phyloP scores from a whole-genome alignment of 2,888 invertebrate genomes.

The Dicranocentrus wangi region DNA sequence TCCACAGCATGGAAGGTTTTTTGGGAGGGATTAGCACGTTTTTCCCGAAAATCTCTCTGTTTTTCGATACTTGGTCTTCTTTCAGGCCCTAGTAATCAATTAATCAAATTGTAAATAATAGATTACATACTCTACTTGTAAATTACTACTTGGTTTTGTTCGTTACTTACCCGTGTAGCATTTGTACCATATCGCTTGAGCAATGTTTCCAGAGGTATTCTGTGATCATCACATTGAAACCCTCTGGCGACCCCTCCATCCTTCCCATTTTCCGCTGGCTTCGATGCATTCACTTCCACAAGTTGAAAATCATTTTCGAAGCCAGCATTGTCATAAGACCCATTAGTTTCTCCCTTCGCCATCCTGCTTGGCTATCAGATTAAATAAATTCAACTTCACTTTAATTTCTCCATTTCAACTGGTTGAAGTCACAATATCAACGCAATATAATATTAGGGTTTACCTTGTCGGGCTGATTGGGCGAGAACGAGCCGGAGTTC shows the following conservation, averaged over 20 bases:
- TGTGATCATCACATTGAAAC: constrained; percentile 79
- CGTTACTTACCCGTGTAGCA: constrained; percentile 73
- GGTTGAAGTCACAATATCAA: too few species aligned
- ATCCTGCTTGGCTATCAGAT: constrained; percentile 4
- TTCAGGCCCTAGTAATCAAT: constrained; percentile 65
- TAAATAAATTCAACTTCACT: too few species aligned
- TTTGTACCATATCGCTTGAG: constrained; percentile 76
- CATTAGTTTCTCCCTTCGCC: constrained; percentile 28
- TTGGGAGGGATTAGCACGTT: constrained; percentile 77
- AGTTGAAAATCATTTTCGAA: constrained; percentile 61
- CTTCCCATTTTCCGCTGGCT: background rate
- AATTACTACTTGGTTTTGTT: too few species aligned
- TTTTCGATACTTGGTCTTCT: constrained; percentile 60
- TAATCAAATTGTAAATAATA: too few species aligned
- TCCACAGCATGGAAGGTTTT: constrained; percentile 77
- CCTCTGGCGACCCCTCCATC: constrained; percentile 73
- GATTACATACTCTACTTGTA: too few species aligned
- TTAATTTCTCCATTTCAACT: too few species aligned
- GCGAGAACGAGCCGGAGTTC: background rate
- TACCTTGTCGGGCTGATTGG: constrained; percentile 22
- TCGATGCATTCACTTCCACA: background rate
- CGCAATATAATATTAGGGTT: too few species aligned
- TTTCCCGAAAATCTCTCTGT: constrained; percentile 75
- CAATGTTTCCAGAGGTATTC: constrained; percentile 77
- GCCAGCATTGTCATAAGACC: constrained; percentile 50